These are phyloP conservation scores for Helostoma temminkii DNA, from an alignment of 2,797 vertebrate genomes.

Conservation along the genomic window DNA sequence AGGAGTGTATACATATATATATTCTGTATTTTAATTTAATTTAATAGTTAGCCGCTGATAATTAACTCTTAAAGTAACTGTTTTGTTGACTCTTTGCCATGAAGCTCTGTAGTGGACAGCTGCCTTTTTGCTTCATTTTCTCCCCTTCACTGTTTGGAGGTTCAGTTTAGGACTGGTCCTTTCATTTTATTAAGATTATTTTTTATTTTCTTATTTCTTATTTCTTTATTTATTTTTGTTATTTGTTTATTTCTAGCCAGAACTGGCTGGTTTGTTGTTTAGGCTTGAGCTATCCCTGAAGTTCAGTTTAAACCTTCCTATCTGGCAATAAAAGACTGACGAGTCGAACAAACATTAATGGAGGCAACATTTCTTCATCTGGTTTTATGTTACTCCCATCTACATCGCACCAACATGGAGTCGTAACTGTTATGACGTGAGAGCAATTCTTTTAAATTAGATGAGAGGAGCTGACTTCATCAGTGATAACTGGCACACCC, in stretches of 20 bases:
- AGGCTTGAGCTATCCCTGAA: background rate
- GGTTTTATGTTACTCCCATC: background rate
- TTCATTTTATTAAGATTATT: background rate
- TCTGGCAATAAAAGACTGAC: constrained; percentile 4
- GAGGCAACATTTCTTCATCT: background rate
- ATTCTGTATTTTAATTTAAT: too few species aligned
- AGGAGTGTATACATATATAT: too few species aligned
- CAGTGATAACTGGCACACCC: background rate
- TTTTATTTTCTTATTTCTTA: too few species aligned
- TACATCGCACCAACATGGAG: background rate
- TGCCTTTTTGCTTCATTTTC: background rate
- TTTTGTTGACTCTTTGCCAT: too few species aligned
- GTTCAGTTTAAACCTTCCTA: background rate
- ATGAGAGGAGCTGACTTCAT: background rate
- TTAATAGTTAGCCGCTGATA: too few species aligned
- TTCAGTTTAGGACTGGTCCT: background rate
- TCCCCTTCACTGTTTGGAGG: background rate
- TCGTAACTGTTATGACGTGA: background rate
- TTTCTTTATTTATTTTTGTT: too few species aligned
- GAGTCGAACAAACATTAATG: background rate
- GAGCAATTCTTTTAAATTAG: constrained; percentile 2
- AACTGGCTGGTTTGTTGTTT: background rate
- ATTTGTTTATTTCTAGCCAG: background rate
- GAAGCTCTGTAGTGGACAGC: background rate
- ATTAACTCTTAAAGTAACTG: too few species aligned